A percentile compares a stretch with the other conserved stretches of the same genome.
Evolutionary conservation across 1,140 invertebrate genomes (phyloP).

Genomic region (Bombus affinis): DNA sequence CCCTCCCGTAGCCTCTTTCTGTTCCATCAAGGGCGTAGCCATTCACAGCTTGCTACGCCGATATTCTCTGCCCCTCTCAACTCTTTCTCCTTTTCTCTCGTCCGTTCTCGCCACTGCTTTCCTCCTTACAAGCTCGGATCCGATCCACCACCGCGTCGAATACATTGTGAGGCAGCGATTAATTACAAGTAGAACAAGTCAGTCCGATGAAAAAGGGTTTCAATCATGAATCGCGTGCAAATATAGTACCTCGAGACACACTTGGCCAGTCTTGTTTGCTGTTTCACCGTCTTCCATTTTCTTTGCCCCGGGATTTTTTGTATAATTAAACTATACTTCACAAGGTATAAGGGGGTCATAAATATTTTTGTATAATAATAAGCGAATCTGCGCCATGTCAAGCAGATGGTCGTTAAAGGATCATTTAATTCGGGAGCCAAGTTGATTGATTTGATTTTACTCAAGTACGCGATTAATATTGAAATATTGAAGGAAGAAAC

Average conservation of each 20-base stretch:
- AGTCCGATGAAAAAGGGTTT: conserved; percentile 26
- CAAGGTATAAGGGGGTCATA: too few relatives aligned
- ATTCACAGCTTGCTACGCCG: conserved; percentile 74
- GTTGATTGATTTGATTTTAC: too few relatives aligned
- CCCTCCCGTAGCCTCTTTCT: conserved; percentile 63
- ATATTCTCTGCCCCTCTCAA: conserved; percentile 56
- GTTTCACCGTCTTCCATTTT: too few relatives aligned
- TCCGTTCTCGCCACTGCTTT: conserved; percentile 25
- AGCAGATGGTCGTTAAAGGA: too few relatives aligned
- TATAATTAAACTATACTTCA: too few relatives aligned
- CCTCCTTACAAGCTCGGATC: neutral
- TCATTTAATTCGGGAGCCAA: too few relatives aligned
- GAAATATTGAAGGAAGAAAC: too few relatives aligned
- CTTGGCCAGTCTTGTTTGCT: neutral
- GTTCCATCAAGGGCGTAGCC: conserved; percentile 75
- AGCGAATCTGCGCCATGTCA: too few relatives aligned
- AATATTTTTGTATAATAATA: too few relatives aligned
- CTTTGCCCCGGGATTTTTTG: too few relatives aligned
- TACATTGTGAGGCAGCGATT: conserved; percentile 52
- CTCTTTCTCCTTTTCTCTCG: conserved; percentile 5
- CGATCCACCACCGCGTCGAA: neutral
- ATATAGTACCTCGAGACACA: conserved; percentile 24
- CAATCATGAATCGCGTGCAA: conserved; percentile 60
- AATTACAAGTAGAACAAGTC: conserved; percentile 59
- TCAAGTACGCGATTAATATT: too few relatives aligned